Evolutionary conservation across 2,113 vertebrate species (phyloP).

Genomic region (Alectura lathami): DNA sequence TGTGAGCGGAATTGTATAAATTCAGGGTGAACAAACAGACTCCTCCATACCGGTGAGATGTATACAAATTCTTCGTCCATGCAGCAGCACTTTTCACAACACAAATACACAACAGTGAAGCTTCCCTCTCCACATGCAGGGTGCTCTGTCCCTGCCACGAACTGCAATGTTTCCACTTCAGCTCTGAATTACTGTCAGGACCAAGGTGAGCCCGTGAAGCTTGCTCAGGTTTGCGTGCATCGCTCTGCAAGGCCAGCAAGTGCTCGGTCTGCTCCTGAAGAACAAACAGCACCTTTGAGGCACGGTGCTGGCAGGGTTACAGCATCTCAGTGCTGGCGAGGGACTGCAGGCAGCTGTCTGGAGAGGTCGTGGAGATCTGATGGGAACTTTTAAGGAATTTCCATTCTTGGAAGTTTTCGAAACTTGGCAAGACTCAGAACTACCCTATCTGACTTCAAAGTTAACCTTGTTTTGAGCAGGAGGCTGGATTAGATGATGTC

Average conservation of each 20-base stretch:
- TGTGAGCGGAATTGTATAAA: not conserved
- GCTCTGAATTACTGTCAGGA: not conserved
- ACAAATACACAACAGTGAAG: not conserved
- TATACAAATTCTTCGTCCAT: not conserved
- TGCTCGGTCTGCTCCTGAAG: not conserved
- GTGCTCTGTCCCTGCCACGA: not conserved
- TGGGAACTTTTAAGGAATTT: not conserved
- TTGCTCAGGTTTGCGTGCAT: not conserved
- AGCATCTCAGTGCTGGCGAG: accelerated
- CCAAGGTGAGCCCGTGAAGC: not conserved
- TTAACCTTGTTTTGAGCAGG: not conserved
- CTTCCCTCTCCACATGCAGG: not conserved
- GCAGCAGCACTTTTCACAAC: not conserved
- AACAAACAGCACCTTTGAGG: not conserved
- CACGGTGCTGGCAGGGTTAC: not conserved
- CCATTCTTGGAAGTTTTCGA: not conserved
- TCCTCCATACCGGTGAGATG: not conserved
- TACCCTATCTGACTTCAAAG: not conserved
- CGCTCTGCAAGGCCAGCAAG: not conserved
- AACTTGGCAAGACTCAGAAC: not conserved
- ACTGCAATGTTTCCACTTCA: not conserved
- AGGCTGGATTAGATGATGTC: not conserved
- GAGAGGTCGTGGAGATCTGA: not conserved
- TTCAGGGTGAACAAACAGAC: not conserved
- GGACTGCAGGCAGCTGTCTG: not conserved